Evolutionary conservation across 2,888 invertebrate genomes (phyloP), one percentile per base, ranked within the genome.

Genomic region (Drosophila differens): DNA sequence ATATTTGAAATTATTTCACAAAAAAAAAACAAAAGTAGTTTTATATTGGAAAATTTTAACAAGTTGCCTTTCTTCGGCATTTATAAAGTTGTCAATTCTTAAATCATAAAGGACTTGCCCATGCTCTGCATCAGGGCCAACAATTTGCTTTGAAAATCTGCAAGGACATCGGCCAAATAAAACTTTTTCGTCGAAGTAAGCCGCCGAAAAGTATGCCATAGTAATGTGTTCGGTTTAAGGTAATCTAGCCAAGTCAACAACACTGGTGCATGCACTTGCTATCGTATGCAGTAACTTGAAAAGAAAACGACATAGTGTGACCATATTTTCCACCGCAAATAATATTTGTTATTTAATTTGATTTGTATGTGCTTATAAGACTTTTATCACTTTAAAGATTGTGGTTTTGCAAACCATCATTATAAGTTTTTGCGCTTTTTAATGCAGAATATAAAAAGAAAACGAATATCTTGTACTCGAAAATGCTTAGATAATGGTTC

Each of bases 51-150:
- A 4, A 30, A n/a, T 16, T 32, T n/a, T n/a, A 52, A 12, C 12
- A 10, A 14, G 39, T 39, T 57, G 57, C 2, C 4, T 22, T 14
- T 53, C 9, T 7, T n/a, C 4, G 22, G 9, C 22, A 53, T n/a
- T 53, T 22, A 99, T 99, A 44, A 14, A 35, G 14, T 16, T 35
- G 14, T 14, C 14, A 5, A 99, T 94, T 30, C 41, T 2, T 2
- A n/a, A 12, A 22, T 16, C 7, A 99, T 96, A 14, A 99, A 96
- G 2, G 97, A 96, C 93, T 99, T 99, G 10, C 97, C 97, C 1
- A 99, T 95, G 85, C 98, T 97, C 92, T 99, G 98, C 89, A 99
- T 95, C 97, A 99, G 99, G 0, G 99, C 98, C 1, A 99, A 94
- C 7, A 7, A 3, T 47, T 22, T 7, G 16, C 1, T 22, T 22